Percentiles rank a stretch among this genome's conserved stretches.
Evolutionary conservation across 2,797 vertebrate genomes (phyloP).

Genomic region (Nothura maculosa): DNA sequence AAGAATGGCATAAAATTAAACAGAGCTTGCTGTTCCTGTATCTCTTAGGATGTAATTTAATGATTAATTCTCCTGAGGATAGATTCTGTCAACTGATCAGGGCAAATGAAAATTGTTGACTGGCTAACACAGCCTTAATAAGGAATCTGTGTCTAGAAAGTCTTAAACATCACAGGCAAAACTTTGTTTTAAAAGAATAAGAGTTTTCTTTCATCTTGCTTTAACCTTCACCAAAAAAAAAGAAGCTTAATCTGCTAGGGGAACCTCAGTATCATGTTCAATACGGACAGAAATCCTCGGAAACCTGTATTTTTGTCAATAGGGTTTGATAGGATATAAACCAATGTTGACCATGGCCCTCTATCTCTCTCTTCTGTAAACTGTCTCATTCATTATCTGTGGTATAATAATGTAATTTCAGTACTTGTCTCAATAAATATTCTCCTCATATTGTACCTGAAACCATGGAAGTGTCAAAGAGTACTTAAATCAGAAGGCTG

Average conservation of each 20-base stretch:
- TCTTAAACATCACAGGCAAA: neutral
- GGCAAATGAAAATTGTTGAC: slow-evolving; percentile 30
- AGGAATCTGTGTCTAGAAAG: neutral
- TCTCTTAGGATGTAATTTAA: slow-evolving; percentile 47
- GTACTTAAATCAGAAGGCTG: neutral
- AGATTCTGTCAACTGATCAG: slow-evolving; percentile 42
- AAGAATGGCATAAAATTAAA: slow-evolving; percentile 69
- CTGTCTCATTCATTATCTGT: neutral
- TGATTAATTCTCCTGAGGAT: slow-evolving; percentile 43
- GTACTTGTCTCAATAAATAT: neutral
- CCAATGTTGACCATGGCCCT: rapidly evolving
- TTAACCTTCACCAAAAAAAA: neutral
- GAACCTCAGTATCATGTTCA: neutral
- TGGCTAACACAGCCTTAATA: slow-evolving; percentile 9
- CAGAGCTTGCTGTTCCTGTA: slow-evolving; percentile 55
- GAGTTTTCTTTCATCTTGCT: neutral
- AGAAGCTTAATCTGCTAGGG: neutral
- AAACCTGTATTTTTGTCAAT: neutral
- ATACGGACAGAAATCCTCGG: neutral
- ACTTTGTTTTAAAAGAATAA: neutral
- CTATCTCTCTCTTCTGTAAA: neutral
- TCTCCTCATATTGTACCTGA: neutral
- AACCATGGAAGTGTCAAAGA: neutral
- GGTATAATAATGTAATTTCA: neutral
- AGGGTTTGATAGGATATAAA: neutral